These are phyloP conservation scores for Dryobota labecula DNA, from an alignment of 2,888 invertebrate genomes.

Conservation along the genomic window DNA sequence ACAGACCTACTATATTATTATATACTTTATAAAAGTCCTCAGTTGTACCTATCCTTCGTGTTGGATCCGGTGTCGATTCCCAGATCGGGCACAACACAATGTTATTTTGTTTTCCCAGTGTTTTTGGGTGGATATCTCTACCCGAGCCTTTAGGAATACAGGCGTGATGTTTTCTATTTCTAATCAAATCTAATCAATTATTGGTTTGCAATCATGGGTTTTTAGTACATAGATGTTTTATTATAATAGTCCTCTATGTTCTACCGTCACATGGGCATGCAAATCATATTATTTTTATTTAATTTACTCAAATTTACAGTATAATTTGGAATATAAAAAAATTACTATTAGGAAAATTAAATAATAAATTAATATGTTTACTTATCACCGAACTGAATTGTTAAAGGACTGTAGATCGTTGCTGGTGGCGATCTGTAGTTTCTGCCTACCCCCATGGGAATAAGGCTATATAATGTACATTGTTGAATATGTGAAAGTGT, in stretches of 20 bases:
- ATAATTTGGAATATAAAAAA: too few species aligned
- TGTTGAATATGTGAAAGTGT: conserved; percentile 10
- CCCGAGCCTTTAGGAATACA: neutral
- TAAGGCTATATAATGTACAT: neutral
- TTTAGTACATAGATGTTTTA: too few species aligned
- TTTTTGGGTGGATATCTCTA: neutral
- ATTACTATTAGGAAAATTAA: too few species aligned
- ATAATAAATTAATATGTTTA: too few species aligned
- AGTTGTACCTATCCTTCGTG: neutral
- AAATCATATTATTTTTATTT: too few species aligned
- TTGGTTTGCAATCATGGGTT: too few species aligned
- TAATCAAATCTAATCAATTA: too few species aligned
- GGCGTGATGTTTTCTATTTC: too few species aligned
- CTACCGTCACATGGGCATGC: too few species aligned
- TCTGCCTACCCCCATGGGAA: neutral
- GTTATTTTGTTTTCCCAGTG: neutral
- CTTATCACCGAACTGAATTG: neutral
- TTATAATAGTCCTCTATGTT: too few species aligned
- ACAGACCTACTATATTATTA: neutral
- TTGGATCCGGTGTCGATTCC: neutral
- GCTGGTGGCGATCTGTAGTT: neutral
- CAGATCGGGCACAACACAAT: neutral
- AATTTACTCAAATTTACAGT: too few species aligned
- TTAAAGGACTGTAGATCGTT: neutral
- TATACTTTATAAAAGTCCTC: too few species aligned